phyloP scores from a whole-genome alignment of 2,888 invertebrate genomes.

The Rotaria macrura region DNA sequence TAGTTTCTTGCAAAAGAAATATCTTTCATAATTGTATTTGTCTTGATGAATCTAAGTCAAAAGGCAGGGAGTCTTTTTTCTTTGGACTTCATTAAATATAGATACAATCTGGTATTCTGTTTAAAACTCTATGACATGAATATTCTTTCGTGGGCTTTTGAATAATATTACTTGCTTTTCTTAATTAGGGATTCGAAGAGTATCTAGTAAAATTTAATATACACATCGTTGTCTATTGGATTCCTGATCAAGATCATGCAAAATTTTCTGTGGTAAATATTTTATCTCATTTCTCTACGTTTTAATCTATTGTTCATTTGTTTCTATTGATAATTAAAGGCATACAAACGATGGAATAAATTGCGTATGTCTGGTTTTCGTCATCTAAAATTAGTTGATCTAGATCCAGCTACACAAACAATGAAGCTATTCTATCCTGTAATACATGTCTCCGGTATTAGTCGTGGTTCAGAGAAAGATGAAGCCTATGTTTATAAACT shows the following conservation, averaged over 20 bases:
- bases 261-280: background rate
- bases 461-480: background rate
- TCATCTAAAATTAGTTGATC: background rate
- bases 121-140: no score
- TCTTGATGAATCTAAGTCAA: no score
- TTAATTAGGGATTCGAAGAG: background rate
- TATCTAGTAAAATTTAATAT: background rate
- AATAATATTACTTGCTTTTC: background rate
- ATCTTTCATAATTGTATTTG: no score
- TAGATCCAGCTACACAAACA: background rate
- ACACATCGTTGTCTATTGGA: background rate
- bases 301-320: background rate
- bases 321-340: background rate
- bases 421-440: background rate
- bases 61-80: no score
- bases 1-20: no score
- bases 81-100: no score
- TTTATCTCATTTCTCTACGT: background rate
- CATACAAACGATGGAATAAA: conserved; percentile 9
- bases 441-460: background rate
- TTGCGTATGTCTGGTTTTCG: background rate
- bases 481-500: background rate
- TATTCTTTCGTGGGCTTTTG: background rate
- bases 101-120: background rate
- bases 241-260: background rate